Percentiles rank a stretch among this genome's conserved stretches.
Conservation (phyloP, 2,113 vertebrate species). For the Pholis gunnellus region DNA sequence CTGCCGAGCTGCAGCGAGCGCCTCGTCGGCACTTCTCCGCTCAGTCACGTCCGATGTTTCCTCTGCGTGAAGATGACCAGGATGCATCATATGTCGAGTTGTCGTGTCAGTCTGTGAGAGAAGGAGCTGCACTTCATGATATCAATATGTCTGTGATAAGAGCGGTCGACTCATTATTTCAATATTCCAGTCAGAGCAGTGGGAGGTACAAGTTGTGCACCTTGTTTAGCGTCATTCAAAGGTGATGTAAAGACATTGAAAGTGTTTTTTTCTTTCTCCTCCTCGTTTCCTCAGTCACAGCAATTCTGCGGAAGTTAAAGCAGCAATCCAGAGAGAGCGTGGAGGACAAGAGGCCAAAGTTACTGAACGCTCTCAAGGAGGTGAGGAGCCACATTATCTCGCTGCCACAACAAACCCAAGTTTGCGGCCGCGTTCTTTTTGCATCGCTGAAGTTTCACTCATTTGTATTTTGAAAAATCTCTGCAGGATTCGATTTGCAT, state of each 20-base stretch:
- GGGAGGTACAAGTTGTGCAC: neutral
- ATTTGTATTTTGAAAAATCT: slow-evolving; percentile 3
- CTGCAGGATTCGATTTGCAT: slow-evolving; percentile 29
- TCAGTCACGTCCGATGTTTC: slow-evolving; percentile 12
- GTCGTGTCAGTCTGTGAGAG: neutral
- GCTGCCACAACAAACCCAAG: neutral
- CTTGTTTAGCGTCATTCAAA: neutral
- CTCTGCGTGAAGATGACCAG: slow-evolving; percentile 17
- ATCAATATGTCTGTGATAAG: neutral
- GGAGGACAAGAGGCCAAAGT: slow-evolving; percentile 95
- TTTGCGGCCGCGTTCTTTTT: no score
- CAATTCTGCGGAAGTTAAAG: slow-evolving; percentile 95
- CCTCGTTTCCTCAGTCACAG: slow-evolving; percentile 87
- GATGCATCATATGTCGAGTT: slow-evolving; percentile 6
- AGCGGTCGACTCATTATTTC: neutral
- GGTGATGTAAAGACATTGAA: neutral
- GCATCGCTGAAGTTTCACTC: neutral
- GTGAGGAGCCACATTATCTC: slow-evolving; percentile 72
- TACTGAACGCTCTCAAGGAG: slow-evolving; percentile 96
- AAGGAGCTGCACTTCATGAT: neutral
- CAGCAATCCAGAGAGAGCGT: slow-evolving; percentile 98
- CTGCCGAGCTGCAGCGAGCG: slow-evolving; percentile 21
- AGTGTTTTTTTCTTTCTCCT: neutral
- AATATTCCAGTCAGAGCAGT: neutral
- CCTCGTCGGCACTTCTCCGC: slow-evolving; percentile 61